Percentiles rank a stretch among this genome's conserved stretches.
Conservation (phyloP, 1,140 invertebrate species). For the Platyscapa corneri region DNA sequence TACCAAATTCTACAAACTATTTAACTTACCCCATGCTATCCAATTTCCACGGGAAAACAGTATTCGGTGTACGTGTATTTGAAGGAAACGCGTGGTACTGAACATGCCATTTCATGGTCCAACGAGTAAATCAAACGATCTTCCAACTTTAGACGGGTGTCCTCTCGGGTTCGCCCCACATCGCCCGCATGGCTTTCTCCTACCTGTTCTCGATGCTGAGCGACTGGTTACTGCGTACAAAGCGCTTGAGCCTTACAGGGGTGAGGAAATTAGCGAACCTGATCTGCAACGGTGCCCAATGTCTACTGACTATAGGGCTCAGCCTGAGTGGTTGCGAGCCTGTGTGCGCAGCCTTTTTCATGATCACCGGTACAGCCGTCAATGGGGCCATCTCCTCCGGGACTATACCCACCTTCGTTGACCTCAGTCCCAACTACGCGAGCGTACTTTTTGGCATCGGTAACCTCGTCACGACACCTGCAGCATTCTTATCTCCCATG, state of each 20-base stretch:
- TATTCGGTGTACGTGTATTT: no score
- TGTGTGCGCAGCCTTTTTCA: slow-evolving; percentile 76
- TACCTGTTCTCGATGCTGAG: slow-evolving; percentile 77
- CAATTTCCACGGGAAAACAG: no score
- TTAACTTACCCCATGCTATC: no score
- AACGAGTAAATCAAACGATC: background rate
- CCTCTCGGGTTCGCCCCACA: slow-evolving; percentile 79
- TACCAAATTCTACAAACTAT: no score
- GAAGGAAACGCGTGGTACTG: no score
- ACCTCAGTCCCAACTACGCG: slow-evolving; percentile 82
- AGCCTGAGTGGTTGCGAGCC: slow-evolving; percentile 80
- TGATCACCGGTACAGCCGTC: slow-evolving; percentile 77
- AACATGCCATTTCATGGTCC: no score
- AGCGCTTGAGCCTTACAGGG: slow-evolving; percentile 77
- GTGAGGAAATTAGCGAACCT: slow-evolving; percentile 79
- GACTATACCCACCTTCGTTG: slow-evolving; percentile 78
- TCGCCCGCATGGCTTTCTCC: slow-evolving; percentile 79
- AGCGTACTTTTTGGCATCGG: slow-evolving; percentile 78
- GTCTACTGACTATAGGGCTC: slow-evolving; percentile 76
- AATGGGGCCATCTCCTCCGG: slow-evolving; percentile 81
- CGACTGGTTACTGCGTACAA: slow-evolving; percentile 78
- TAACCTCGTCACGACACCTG: slow-evolving; percentile 73
- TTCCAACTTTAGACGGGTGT: slow-evolving; percentile 76
- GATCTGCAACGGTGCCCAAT: slow-evolving; percentile 76
- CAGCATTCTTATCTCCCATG: slow-evolving; percentile 77